Conservation (phyloP, 2,113 vertebrate genomes). For the Podiceps cristatus region DNA sequence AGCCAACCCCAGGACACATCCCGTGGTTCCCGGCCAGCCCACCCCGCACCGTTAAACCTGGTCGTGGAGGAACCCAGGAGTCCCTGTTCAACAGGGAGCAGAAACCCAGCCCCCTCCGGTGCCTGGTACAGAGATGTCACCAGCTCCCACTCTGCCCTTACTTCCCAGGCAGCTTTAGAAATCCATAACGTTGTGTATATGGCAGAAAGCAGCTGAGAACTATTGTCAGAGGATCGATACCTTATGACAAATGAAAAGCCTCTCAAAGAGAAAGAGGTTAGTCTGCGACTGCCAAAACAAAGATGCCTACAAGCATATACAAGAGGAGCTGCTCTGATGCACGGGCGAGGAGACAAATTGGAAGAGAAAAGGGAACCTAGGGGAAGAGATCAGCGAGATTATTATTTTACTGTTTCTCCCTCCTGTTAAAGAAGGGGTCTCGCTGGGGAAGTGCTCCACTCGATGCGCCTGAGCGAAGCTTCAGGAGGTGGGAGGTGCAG, state of each 20-base stretch:
- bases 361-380: not conserved
- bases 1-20: not conserved
- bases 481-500: fast-evolving
- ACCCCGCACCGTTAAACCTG: fast-evolving
- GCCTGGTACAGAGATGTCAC: not conserved
- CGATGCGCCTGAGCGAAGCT: fast-evolving
- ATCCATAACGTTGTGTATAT: fast-evolving
- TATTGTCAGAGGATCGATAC: not conserved
- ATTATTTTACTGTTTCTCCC: not conserved
- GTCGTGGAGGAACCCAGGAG: not conserved
- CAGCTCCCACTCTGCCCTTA: fast-evolving
- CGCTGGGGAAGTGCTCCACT: not conserved
- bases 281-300: not conserved
- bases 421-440: not conserved
- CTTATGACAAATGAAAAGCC: not conserved
- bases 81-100: not conserved
- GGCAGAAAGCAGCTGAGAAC: not conserved
- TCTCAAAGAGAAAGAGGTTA: not conserved
- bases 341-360: not conserved
- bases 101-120: fast-evolving
- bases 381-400: not conserved
- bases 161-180: not conserved
- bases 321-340: not conserved
- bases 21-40: fast-evolving
- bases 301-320: not conserved